phyloP scores from a whole-genome alignment of 2,113 vertebrate genomes.

The Salvelinus alpinus region DNA sequence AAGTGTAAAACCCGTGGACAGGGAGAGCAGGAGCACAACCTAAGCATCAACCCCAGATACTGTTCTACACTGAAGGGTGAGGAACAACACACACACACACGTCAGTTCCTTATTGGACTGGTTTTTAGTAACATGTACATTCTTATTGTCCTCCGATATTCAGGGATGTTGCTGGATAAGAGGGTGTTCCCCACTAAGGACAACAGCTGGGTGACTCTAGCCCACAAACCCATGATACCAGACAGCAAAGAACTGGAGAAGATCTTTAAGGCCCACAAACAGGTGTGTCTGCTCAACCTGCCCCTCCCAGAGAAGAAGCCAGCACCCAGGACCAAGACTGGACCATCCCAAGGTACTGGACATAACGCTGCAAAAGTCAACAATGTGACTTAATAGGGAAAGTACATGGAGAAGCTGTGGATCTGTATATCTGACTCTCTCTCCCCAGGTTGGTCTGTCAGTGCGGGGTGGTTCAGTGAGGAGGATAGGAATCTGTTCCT shows the following conservation, averaged over 20 bases:
- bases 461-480: constrained; percentile 56
- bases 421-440: not conserved
- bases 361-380: too few relatives aligned
- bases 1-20: constrained; percentile 55
- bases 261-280: constrained; percentile 64
- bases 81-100: constrained; percentile 4
- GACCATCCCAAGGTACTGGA: constrained; percentile 33
- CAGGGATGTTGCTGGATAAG: constrained; percentile 72
- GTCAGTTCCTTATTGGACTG: too few relatives aligned
- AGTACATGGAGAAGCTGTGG: too few relatives aligned
- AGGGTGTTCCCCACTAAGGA: constrained; percentile 75
- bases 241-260: constrained; percentile 74
- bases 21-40: constrained; percentile 55
- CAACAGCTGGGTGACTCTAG: constrained; percentile 73
- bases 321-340: constrained; percentile 24
- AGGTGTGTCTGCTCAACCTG: constrained; percentile 72
- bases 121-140: too few relatives aligned
- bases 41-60: constrained; percentile 50
- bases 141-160: not conserved
- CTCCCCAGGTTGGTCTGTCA: constrained; percentile 13
- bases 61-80: constrained; percentile 73
- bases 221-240: constrained; percentile 67
- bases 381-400: too few relatives aligned
- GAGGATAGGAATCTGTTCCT: constrained; percentile 66
- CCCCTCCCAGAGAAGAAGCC: constrained; percentile 65